Evolutionary conservation across 2,797 vertebrate genomes (phyloP).

Genomic region (Thripadectes ignobilis): DNA sequence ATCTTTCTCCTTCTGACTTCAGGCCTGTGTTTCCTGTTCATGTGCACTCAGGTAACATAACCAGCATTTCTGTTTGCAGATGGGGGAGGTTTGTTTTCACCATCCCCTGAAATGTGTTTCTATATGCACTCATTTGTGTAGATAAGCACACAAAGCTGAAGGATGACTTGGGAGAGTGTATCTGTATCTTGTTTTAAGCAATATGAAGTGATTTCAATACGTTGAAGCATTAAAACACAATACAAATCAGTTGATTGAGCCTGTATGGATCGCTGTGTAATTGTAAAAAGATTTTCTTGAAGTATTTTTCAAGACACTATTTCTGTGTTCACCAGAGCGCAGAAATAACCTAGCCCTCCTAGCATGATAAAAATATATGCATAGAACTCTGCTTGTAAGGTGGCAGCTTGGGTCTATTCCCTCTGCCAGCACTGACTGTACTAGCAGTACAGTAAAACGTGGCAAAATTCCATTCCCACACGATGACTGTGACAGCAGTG

Average conservation of each 20-base stretch:
- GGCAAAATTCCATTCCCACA: neutral
- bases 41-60: neutral
- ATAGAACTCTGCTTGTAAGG: neutral
- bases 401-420: neutral
- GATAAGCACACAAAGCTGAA: neutral
- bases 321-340: neutral
- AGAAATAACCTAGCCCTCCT: no score
- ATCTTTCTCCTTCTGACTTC: neutral
- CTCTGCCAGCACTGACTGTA: neutral
- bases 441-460: neutral
- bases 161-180: neutral
- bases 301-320: neutral
- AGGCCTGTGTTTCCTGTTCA: neutral
- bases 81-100: neutral
- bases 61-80: neutral
- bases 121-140: neutral
- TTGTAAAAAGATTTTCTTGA: neutral
- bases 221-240: neutral
- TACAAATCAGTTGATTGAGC: neutral
- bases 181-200: neutral
- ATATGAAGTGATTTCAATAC: neutral
- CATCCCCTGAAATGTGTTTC: neutral
- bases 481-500: neutral
- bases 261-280: neutral
- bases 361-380: neutral